Evolutionary conservation across 2,797 vertebrate genomes (phyloP).

Genomic region (Sebastes itinus): DNA sequence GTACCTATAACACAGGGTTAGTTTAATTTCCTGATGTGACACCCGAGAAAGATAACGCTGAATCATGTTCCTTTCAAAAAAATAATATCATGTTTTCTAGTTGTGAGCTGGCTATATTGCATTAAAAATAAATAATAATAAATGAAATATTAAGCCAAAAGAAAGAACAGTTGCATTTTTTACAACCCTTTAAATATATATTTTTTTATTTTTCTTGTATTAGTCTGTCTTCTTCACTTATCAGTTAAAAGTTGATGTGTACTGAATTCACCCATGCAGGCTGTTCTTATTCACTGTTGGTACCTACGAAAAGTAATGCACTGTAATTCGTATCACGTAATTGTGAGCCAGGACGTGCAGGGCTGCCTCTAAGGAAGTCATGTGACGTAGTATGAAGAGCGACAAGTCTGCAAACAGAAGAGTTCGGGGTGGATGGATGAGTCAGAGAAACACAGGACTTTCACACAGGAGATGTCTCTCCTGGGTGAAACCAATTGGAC

Average conservation of each 20-base stretch:
- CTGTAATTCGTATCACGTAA: not conserved
- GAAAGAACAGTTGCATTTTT: not conserved
- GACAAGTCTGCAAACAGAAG: no score
- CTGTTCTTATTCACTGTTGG: not conserved
- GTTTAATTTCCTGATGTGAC: conserved; percentile 42
- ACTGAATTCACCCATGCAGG: not conserved
- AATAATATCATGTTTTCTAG: not conserved
- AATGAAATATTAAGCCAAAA: not conserved
- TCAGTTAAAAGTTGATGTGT: conserved; percentile 9
- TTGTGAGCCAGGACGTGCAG: no score
- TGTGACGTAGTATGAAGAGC: no score
- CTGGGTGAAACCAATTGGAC: no score
- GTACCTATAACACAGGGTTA: not conserved
- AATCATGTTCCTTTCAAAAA: conserved; percentile 3
- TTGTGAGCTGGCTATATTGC: not conserved
- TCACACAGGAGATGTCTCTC: no score
- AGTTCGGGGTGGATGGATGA: no score
- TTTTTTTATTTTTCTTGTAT: not conserved
- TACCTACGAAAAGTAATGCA: not conserved
- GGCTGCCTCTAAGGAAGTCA: not conserved
- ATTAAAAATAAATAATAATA: not conserved
- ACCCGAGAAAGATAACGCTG: conserved; percentile 6
- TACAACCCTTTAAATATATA: not conserved
- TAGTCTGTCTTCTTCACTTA: not conserved
- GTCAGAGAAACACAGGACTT: no score